Percentiles rank a stretch among this genome's conserved stretches.
These are phyloP conservation scores for Ostrea edulis DNA, from an alignment of 1,140 invertebrate species.

Conservation along the genomic window DNA sequence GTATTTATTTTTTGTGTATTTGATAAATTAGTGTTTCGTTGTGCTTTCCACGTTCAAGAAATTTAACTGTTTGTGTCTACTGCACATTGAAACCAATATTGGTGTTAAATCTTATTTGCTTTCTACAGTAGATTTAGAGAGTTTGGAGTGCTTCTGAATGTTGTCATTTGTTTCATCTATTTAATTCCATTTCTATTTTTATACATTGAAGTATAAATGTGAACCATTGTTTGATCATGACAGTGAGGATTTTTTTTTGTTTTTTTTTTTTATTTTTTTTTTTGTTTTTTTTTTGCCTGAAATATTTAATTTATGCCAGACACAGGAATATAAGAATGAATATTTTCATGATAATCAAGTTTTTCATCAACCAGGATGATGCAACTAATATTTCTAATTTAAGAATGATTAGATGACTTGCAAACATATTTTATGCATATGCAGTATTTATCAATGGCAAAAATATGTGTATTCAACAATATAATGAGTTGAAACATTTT, in stretches of 20 bases:
- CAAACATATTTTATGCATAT: neutral
- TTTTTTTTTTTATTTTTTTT: neutral
- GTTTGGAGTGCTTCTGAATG: conserved; percentile 25
- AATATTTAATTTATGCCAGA: conserved; percentile 24
- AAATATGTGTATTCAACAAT: neutral
- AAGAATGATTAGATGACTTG: neutral
- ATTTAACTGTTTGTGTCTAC: conserved; percentile 10
- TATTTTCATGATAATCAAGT: conserved; percentile 23
- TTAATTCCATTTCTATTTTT: conserved; percentile 46
- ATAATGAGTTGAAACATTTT: neutral
- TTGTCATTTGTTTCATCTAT: conserved; percentile 40
- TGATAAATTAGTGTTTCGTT: neutral
- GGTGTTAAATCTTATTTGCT: neutral
- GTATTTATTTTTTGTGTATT: conserved; percentile 24
- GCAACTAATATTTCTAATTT: neutral
- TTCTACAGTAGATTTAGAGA: conserved; percentile 17
- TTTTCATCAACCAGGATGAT: neutral
- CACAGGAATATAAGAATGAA: neutral
- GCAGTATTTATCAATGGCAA: neutral
- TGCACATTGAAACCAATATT: conserved; percentile 15
- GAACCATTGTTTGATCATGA: neutral
- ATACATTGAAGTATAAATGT: conserved; percentile 38
- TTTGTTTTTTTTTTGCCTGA: conserved; percentile 14
- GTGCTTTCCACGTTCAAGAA: neutral
- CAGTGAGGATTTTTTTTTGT: conserved; percentile 6